Base-by-base conservation (phyloP, 2,888 invertebrate genomes). In the Ceratothoa steindachneri region DNA sequence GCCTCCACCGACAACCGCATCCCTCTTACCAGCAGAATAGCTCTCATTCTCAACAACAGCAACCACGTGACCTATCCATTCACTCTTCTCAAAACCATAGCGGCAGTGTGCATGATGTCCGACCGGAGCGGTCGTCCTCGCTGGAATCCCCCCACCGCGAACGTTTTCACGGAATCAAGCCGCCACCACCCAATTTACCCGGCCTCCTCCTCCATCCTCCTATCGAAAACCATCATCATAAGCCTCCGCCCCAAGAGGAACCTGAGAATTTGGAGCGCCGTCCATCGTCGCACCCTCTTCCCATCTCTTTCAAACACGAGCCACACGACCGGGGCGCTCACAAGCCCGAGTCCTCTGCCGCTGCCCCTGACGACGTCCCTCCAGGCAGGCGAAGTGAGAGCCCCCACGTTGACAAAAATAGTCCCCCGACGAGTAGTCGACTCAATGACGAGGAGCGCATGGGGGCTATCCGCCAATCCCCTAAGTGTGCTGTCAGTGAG, bases 61-160 rank as follows among this genome's bases (percentile, higher is more conserved):
- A 75, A 60, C 69, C 60, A 24, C n/a, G 60, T 12, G 60, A 60
- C 24, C 24, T 60, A 60, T 60, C 60, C n/a, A 60, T 60, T n/a
- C 60, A 60, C 24, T 2, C 60, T 24, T 24, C 2, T 24, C 60
- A 60, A 22, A 60, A 60, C 27, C 60, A 60, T 12, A 60, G 27
- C 24, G 19, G 3, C 19, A 24, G 2, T 12, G 12, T 12, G n/a
- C 60, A 60, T 60, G 24, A 15, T 22, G 41, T 15, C 15, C n/a
- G 60, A 12, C 60, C n/a, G 12, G 41, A 41, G 15, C 41, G 41
- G 5, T n/a, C n/a, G n/a, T 41, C 41, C 41, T n/a, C 9, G 7
- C 55, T 28, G 0, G 12, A 22, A 12, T 60, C 60, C 1, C 60
- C 60, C 3, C 27, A 24, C 24, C 19, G 60, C 2, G 60, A 60